A percentile compares a stretch with the other conserved stretches of the same genome.
Evolutionary conservation across 2,113 vertebrate species (phyloP).

Genomic region (Copsychus sechellarum): DNA sequence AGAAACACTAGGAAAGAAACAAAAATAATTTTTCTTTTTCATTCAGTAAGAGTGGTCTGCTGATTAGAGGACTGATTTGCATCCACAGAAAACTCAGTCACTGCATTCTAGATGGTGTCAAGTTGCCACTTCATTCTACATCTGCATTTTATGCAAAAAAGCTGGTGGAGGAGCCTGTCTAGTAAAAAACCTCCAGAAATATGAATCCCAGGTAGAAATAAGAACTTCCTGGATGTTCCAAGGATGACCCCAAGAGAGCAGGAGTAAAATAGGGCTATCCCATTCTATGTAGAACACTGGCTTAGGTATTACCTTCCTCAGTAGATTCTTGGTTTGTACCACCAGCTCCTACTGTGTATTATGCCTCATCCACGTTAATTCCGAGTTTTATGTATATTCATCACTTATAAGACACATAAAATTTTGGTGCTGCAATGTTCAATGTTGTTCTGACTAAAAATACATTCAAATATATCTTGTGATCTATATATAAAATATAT

Average conservation of each 20-base stretch:
- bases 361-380: not conserved
- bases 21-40: not conserved
- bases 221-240: not conserved
- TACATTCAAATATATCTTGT: not conserved
- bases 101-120: not conserved
- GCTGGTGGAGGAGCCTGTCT: not conserved
- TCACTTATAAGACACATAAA: not conserved
- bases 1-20: not conserved
- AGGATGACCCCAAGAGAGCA: not conserved
- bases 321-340: not conserved
- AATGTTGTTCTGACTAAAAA: not conserved
- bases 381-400: not conserved
- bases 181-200: not conserved
- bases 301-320: not conserved
- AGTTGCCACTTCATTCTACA: not conserved
- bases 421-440: not conserved
- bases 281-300: not conserved
- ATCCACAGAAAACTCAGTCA: not conserved
- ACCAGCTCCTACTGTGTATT: not conserved
- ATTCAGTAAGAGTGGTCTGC: not conserved
- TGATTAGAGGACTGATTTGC: not conserved
- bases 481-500: not conserved
- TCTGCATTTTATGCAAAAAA: not conserved
- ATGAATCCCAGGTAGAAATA: not conserved
- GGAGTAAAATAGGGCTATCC: not conserved